These are phyloP conservation scores for Hermaeophaga mercurialis DNA, from an alignment of 2,888 invertebrate genomes.

Conservation along the genomic window DNA sequence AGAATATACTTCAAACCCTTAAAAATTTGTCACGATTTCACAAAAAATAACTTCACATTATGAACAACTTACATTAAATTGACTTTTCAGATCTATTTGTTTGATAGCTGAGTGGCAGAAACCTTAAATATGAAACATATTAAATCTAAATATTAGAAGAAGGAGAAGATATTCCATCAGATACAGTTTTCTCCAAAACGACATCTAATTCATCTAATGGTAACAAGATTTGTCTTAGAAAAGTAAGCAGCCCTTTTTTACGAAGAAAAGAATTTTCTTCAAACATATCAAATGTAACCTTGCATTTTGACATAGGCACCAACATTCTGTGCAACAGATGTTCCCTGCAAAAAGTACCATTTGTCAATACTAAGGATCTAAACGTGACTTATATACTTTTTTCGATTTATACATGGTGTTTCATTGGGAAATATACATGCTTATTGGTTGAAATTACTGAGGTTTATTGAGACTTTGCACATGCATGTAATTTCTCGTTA, in stretches of 20 bases:
- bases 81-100: background rate
- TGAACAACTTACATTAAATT: too few relatives aligned
- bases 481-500: too few relatives aligned
- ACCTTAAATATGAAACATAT: slow-evolving; percentile 2
- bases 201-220: slow-evolving; percentile 90
- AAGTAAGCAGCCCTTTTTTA: slow-evolving; percentile 82
- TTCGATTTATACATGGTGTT: too few relatives aligned
- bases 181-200: slow-evolving; percentile 84
- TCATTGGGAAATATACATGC: too few relatives aligned
- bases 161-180: slow-evolving; percentile 65
- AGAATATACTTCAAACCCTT: too few relatives aligned
- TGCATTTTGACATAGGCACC: slow-evolving; percentile 87
- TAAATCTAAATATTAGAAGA: slow-evolving; percentile 36
- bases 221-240: slow-evolving; percentile 87
- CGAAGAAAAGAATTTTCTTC: slow-evolving; percentile 95
- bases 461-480: too few relatives aligned
- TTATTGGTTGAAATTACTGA: too few relatives aligned
- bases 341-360: slow-evolving; percentile 64
- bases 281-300: slow-evolving; percentile 91
- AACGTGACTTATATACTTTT: too few relatives aligned
- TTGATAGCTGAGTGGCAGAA: background rate
- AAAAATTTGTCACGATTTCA: too few relatives aligned
- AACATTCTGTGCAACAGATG: slow-evolving; percentile 90
- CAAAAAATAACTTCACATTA: too few relatives aligned
- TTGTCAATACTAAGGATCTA: background rate